phyloP scores from a whole-genome alignment of 2,797 vertebrate species.

The Gymnodraco acuticeps region DNA sequence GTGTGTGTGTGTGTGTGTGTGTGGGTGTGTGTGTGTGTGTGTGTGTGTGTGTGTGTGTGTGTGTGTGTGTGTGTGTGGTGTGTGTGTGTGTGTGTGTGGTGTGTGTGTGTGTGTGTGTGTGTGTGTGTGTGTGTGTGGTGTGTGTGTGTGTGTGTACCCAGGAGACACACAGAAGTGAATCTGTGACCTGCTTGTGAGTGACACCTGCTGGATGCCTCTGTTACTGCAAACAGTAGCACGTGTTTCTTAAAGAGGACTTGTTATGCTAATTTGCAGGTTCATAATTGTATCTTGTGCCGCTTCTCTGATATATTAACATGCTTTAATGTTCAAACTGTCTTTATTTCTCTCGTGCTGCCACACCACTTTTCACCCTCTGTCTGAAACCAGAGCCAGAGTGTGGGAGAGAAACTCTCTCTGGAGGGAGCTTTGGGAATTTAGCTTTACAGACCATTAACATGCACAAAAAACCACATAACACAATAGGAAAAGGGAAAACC shows the following conservation, averaged over 20 bases:
- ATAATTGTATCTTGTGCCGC: too few relatives aligned
- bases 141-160: slow-evolving; percentile 8
- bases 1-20: slow-evolving; percentile 17
- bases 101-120: slow-evolving; percentile 22
- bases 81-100: slow-evolving; percentile 23
- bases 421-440: too few relatives aligned
- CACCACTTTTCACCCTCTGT: too few relatives aligned
- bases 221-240: slow-evolving; percentile 10
- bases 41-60: slow-evolving; percentile 20
- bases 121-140: slow-evolving; percentile 23
- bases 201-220: slow-evolving; percentile 51
- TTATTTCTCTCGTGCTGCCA: too few relatives aligned
- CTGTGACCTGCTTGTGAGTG: neutral
- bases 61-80: slow-evolving; percentile 18
- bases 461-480: too few relatives aligned
- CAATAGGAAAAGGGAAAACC: too few relatives aligned
- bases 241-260: neutral
- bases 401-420: too few relatives aligned
- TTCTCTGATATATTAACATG: too few relatives aligned
- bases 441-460: too few relatives aligned
- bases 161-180: slow-evolving; percentile 8
- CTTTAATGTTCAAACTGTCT: too few relatives aligned
- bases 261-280: too few relatives aligned
- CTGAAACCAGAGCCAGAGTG: too few relatives aligned
- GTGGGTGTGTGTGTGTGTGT: slow-evolving; percentile 15